These are phyloP conservation scores for Zosterops pallidus DNA, from an alignment of 2,113 vertebrate genomes.

Conservation along the genomic window DNA sequence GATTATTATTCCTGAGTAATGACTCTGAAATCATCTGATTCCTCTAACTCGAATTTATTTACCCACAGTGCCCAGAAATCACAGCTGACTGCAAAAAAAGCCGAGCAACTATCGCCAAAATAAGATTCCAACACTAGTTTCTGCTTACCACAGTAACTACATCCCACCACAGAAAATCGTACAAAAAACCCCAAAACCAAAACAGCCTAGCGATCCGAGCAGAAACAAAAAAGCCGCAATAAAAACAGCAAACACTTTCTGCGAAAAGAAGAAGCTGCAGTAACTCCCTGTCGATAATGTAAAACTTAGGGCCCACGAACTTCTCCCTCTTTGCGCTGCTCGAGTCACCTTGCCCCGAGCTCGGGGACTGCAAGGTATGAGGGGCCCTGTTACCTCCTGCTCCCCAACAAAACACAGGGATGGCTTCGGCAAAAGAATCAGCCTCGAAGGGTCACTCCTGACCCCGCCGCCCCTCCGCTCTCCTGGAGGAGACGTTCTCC, in stretches of 20 bases:
- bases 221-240: not conserved
- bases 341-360: conserved; percentile 14
- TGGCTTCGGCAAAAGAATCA: rapidly evolving
- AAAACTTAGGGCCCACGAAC: not conserved
- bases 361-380: rapidly evolving
- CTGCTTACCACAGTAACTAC: not conserved
- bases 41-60: not conserved
- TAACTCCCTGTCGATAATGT: rapidly evolving
- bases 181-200: not conserved
- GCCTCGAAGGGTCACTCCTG: rapidly evolving
- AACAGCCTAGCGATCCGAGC: rapidly evolving
- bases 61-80: not conserved
- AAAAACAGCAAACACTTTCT: rapidly evolving
- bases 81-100: not conserved
- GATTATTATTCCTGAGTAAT: not conserved
- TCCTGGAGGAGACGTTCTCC: not conserved
- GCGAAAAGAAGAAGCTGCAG: rapidly evolving
- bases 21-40: not conserved
- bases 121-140: not conserved
- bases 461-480: not conserved
- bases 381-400: rapidly evolving
- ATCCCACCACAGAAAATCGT: not conserved
- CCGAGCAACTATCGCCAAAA: not conserved
- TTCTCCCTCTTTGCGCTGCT: not conserved
- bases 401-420: rapidly evolving